Percentiles rank a stretch among this genome's conserved stretches.
Conservation (phyloP, 2,797 vertebrate species). For the Cynopterus sphinx region DNA sequence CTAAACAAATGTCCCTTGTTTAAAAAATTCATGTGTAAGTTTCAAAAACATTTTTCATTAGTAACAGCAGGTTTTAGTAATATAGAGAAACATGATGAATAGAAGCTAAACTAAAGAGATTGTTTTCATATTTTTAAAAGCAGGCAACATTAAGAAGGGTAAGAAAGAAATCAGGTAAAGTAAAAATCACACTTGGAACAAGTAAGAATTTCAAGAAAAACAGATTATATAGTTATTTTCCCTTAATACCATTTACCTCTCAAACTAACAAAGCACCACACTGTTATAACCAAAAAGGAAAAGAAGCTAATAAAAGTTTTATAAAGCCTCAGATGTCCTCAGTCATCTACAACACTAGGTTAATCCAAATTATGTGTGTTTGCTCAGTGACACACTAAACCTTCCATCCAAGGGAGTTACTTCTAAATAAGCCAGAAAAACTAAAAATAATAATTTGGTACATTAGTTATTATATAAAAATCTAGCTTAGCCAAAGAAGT, state of each 20-base stretch:
- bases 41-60: slow-evolving; percentile 29
- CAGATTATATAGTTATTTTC: not conserved
- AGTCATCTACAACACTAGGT: not conserved
- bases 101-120: not conserved
- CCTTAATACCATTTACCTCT: not conserved
- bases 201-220: slow-evolving; percentile 52
- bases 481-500: slow-evolving; percentile 10
- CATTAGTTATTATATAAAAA: slow-evolving; percentile 18
- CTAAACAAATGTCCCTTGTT: slow-evolving; percentile 1
- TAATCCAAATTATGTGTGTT: not conserved
- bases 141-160: not conserved
- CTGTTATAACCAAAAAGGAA: not conserved
- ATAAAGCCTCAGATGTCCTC: not conserved
- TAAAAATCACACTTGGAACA: not conserved
- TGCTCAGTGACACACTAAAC: not conserved
- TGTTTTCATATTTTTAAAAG: not conserved
- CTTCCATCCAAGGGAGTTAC: not conserved
- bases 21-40: not conserved
- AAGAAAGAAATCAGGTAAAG: slow-evolving; percentile 28
- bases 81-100: not conserved
- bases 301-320: not conserved
- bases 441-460: not conserved
- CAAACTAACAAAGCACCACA: not conserved
- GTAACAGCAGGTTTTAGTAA: slow-evolving; percentile 13
- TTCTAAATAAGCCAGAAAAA: slow-evolving; percentile 12